Evolutionary conservation across 2,888 invertebrate genomes (phyloP).

Genomic region (Patella depressa): DNA sequence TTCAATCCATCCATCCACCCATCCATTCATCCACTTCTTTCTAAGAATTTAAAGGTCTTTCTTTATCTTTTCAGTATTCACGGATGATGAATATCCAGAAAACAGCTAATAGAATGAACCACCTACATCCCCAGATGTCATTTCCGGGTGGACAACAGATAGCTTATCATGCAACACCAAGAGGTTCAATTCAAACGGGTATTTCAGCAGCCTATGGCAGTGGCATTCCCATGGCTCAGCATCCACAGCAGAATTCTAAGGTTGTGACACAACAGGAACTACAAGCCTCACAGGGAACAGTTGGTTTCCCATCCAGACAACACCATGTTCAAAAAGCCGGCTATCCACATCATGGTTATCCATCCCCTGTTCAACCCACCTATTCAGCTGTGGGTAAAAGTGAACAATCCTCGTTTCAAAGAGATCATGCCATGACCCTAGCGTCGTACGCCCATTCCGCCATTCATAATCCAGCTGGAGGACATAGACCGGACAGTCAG

Average conservation of each 20-base stretch:
- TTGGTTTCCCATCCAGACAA: not conserved
- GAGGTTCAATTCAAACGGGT: slow-evolving; percentile 1
- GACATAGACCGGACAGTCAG: no score
- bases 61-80: slow-evolving; percentile 5
- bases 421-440: not conserved
- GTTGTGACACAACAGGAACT: not conserved
- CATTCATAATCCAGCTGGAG: no score
- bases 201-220: not conserved
- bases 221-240: not conserved
- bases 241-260: not conserved
- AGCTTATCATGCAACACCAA: not conserved
- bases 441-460: no score
- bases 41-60: not conserved
- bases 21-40: no score
- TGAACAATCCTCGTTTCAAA: not conserved
- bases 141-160: not conserved
- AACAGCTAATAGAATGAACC: not conserved
- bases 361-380: not conserved
- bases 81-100: not conserved
- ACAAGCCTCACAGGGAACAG: not conserved
- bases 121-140: not conserved
- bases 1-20: no score
- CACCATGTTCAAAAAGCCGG: not conserved
- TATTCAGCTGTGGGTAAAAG: not conserved
- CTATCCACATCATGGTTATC: not conserved